Conservation (phyloP, 2,888 invertebrate genomes). For the Tipula unca region DNA sequence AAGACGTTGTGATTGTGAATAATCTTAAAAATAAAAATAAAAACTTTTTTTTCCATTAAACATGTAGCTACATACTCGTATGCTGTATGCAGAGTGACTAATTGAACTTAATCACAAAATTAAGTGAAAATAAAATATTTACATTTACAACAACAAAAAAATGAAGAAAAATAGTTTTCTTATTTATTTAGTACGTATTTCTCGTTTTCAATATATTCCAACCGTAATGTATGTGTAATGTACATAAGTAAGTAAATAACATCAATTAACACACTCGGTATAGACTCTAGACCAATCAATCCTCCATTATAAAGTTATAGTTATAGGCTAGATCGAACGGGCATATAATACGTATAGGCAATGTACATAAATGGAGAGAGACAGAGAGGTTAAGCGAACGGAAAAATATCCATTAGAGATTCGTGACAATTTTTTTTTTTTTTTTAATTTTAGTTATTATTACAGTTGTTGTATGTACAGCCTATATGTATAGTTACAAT, state of each 20-base stretch:
- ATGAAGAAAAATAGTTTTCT: background rate
- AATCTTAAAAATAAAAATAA: too few relatives aligned
- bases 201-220: background rate
- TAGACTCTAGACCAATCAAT: background rate
- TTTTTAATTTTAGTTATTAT: background rate
- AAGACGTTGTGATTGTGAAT: background rate
- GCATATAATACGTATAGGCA: background rate
- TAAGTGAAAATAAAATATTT: conserved; percentile 14
- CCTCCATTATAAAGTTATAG: background rate
- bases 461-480: background rate
- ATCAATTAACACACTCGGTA: background rate
- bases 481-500: background rate
- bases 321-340: background rate
- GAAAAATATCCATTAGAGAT: background rate
- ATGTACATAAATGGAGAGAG: background rate
- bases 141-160: background rate
- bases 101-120: conserved; percentile 14
- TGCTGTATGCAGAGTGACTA: background rate
- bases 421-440: background rate
- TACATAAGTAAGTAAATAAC: background rate
- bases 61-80: background rate
- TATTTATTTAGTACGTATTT: background rate
- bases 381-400: background rate
- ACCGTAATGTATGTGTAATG: background rate
- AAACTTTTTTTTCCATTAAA: background rate